Conservation (phyloP, 1,140 invertebrate species). For the Agrypnia vestita region DNA sequence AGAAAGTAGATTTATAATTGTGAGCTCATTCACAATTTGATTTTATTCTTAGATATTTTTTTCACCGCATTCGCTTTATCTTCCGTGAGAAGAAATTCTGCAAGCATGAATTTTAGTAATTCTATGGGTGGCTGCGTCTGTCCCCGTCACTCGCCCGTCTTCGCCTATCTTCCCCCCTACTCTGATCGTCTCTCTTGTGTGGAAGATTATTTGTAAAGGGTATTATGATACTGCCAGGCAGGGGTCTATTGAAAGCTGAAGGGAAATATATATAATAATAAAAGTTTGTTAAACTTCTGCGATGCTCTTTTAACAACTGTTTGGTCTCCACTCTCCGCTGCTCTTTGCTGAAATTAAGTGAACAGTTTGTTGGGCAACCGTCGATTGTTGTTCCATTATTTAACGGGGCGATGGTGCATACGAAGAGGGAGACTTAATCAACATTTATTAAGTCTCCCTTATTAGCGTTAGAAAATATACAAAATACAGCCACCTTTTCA, state of each 20-base stretch:
- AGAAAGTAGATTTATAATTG: conserved; percentile 18
- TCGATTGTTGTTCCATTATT: conserved; percentile 24
- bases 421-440: conserved; percentile 5
- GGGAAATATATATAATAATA: conserved; percentile 40
- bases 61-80: conserved; percentile 11
- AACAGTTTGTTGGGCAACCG: conserved; percentile 12
- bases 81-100: conserved; percentile 30
- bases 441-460: no score
- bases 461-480: no score
- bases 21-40: conserved; percentile 16
- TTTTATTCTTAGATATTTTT: conserved; percentile 15
- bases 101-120: conserved; percentile 39
- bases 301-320: conserved; percentile 17
- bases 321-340: not conserved
- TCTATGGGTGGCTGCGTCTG: conserved; percentile 14
- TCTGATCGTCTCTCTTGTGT: conserved; percentile 21
- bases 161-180: not conserved
- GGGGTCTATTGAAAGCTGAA: conserved; percentile 28
- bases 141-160: not conserved
- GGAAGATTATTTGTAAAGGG: conserved; percentile 27
- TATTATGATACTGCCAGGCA: conserved; percentile 16
- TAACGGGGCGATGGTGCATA: conserved; percentile 1
- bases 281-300: conserved; percentile 35
- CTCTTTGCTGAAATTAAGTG: conserved; percentile 3
- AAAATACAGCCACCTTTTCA: no score